Evolutionary conservation across 2,888 invertebrate species (phyloP).

Genomic region (Tipula confusa): DNA sequence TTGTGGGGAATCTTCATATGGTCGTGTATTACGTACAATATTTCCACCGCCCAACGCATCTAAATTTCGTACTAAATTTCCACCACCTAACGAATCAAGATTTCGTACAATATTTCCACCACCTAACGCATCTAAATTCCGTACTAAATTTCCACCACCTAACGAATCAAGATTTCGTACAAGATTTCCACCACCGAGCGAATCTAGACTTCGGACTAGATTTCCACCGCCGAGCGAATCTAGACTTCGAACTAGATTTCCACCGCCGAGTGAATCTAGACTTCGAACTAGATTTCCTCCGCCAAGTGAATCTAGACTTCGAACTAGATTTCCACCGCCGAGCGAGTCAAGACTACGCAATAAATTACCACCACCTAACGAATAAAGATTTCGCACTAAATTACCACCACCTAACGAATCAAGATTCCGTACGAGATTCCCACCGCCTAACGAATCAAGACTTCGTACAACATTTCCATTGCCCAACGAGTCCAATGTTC

Average conservation of each 20-base stretch:
- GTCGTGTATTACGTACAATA: neutral
- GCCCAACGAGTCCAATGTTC: constrained; percentile 35
- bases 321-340: constrained; percentile 26
- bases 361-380: constrained; percentile 35
- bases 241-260: constrained; percentile 32
- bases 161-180: constrained; percentile 34
- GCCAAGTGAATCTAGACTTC: constrained; percentile 32
- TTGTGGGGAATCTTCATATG: neutral
- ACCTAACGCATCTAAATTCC: constrained; percentile 30
- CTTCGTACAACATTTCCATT: constrained; percentile 34
- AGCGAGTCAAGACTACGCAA: constrained; percentile 31
- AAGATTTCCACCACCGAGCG: constrained; percentile 27
- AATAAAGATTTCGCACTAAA: constrained; percentile 33
- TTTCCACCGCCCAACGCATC: constrained; percentile 35
- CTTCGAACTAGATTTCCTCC: constrained; percentile 31
- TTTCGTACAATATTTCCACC: constrained; percentile 21
- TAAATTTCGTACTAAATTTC: constrained; percentile 33
- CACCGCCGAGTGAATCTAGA: constrained; percentile 21
- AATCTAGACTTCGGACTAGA: constrained; percentile 33
- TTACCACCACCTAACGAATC: constrained; percentile 33
- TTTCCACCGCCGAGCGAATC: constrained; percentile 35
- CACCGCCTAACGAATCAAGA: constrained; percentile 28
- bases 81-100: constrained; percentile 33
- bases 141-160: constrained; percentile 35
- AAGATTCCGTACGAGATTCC: constrained; percentile 29